phyloP scores from a whole-genome alignment of 35 echinoderm and acorn worm species.

The Ophiothrix spiculata region DNA sequence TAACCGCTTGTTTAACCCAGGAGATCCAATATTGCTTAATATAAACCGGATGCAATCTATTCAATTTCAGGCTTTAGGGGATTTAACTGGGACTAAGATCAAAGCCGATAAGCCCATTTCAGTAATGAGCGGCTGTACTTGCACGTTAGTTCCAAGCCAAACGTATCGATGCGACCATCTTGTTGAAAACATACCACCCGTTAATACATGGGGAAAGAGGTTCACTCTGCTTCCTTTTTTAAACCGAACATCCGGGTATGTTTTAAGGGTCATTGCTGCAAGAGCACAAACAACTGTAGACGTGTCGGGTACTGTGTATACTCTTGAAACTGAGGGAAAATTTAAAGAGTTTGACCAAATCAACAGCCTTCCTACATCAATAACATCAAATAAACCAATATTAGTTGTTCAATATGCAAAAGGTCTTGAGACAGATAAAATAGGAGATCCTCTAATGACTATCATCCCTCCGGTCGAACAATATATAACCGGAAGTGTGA shows the following conservation, averaged over 20 bases:
- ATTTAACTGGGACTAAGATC: constrained; percentile 82
- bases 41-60: constrained; percentile 52
- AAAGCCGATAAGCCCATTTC: constrained; percentile 57
- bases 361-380: constrained; percentile 38
- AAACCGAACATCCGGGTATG: constrained; percentile 67
- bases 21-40: constrained; percentile 48
- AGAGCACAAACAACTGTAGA: constrained; percentile 61
- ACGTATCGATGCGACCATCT: constrained; percentile 81
- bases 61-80: constrained; percentile 61
- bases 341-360: constrained; percentile 84
- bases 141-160: constrained; percentile 52
- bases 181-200: constrained; percentile 80
- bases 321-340: constrained; percentile 41
- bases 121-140: constrained; percentile 66
- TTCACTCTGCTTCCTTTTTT: constrained; percentile 77
- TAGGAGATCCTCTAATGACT: constrained; percentile 79
- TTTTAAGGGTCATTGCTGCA: constrained; percentile 74
- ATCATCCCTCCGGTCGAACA: constrained; percentile 78
- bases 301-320: constrained; percentile 40
- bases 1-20: constrained; percentile 30
- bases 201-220: constrained; percentile 62
- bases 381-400: constrained; percentile 72
- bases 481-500: constrained; percentile 69
- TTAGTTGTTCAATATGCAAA: constrained; percentile 80
- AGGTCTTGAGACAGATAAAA: constrained; percentile 60